Evolutionary conservation across 1,140 invertebrate species (phyloP), one percentile per base, ranked within the genome.

Genomic region (Tyrophagus putrescentiae): DNA sequence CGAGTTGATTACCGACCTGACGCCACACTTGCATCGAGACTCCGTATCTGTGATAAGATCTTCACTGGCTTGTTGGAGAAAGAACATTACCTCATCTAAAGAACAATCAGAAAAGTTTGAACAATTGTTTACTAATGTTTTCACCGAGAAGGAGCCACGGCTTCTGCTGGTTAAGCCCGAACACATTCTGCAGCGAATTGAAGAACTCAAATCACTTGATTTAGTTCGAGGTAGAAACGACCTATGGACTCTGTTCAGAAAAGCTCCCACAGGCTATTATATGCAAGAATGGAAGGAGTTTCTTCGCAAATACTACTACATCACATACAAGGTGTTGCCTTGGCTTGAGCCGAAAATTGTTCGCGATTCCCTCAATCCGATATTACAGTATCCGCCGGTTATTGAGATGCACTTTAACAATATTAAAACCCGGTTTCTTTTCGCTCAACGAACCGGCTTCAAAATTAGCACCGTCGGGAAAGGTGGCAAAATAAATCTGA

Each of bases 241-340:
- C 53, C 6, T 62, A 18, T 62, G 61, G 60, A 7, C 16, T 18
- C 3, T 60, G 11, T 63, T 63, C 28, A 11, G 28, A 7, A 9
- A 32, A 5, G 16, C 62, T 21, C 62, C 62, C 1, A 13, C 18
- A 1, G 62, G 44, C 9, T 63, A 21, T 64, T 63, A 23, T 54
- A 21, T 63, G 7, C 62, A 63, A 58, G 63, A 65, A 31, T 63
- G 62, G 62, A 3, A 5, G 3, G 62, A 63, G 31, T 63, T 63
- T 9, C 28, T 54, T 3, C 56, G 60, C 27, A 64, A 64, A 58
- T 64, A 57, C 50, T 54, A 64, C 29, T 63, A 63, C 32, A 31
- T 63, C 21, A 50, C 58, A 4, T 41, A 18, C 36, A 56, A 58
- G 31, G 23, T 63, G 45, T 28, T 63, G 18, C 48, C 23, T 13